phyloP scores from a whole-genome alignment of 2,113 vertebrate species.

The Xerus inauris region DNA sequence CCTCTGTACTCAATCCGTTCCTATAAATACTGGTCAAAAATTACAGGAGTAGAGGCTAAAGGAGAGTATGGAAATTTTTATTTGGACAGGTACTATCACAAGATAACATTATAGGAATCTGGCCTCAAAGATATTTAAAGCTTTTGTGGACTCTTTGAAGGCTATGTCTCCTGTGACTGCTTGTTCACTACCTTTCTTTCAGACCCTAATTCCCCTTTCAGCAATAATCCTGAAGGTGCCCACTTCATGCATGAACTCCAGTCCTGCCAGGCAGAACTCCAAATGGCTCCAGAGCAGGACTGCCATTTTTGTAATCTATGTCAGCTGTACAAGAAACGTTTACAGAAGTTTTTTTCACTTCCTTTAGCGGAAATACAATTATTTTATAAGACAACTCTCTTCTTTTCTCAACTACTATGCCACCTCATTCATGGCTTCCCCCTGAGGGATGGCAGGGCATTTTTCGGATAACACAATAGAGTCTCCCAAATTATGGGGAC shows the following conservation, averaged over 20 bases:
- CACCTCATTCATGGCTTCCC: not conserved
- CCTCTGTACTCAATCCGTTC: not conserved
- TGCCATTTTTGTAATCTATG: not conserved
- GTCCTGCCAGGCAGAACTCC: not conserved
- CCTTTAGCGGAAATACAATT: not conserved
- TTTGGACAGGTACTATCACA: not conserved
- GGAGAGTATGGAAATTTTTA: not conserved
- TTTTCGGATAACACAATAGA: not conserved
- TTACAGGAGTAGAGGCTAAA: not conserved
- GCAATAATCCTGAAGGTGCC: not conserved
- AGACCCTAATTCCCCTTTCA: not conserved
- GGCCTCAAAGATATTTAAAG: not conserved
- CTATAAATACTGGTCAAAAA: not conserved
- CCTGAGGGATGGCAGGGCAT: not conserved
- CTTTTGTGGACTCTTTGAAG: not conserved
- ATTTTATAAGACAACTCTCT: not conserved
- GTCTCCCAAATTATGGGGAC: not conserved
- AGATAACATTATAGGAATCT: not conserved
- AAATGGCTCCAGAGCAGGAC: not conserved
- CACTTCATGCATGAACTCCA: not conserved
- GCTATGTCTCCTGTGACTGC: not conserved
- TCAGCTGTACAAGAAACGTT: not conserved
- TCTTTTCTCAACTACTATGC: not conserved
- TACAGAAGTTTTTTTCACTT: not conserved
- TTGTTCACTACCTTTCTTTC: not conserved